phyloP scores from a whole-genome alignment of 2,113 vertebrate species.

The Ammospiza caudacuta region DNA sequence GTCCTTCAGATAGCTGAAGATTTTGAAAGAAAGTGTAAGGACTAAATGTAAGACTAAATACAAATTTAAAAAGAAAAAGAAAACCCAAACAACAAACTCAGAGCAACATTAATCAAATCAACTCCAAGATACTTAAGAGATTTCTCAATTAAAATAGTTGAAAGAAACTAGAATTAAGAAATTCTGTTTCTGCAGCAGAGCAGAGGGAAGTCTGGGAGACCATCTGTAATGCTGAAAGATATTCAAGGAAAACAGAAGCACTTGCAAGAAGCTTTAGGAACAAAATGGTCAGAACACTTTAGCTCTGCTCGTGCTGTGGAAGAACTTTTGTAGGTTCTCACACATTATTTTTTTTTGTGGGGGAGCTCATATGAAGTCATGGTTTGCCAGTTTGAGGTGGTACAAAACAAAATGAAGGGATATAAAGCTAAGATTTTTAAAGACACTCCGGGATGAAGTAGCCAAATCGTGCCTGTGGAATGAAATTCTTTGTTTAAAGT shows the following conservation, averaged over 20 bases:
- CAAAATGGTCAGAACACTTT: not conserved
- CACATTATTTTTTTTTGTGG: not conserved
- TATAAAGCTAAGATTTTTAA: not conserved
- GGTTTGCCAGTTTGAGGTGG: not conserved
- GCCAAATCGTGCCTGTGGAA: not conserved
- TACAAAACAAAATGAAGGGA: not conserved
- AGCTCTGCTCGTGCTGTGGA: not conserved
- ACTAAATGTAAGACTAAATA: not conserved
- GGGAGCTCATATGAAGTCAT: not conserved
- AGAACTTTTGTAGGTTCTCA: not conserved
- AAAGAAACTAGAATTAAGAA: not conserved
- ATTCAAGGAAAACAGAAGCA: not conserved
- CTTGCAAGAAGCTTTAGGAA: not conserved
- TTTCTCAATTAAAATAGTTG: not conserved
- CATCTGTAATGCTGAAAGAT: not conserved
- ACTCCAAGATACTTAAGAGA: not conserved
- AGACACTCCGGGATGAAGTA: not conserved
- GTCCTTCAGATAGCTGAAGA: not conserved
- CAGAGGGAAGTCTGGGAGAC: not conserved
- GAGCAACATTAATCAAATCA: not conserved
- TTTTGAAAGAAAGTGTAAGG: not conserved
- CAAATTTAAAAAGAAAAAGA: not conserved
- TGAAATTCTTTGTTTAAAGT: not conserved
- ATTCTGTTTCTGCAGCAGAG: not conserved
- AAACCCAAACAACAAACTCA: no score